A percentile compares a stretch with the other conserved stretches of the same genome.
These are phyloP conservation scores for Hapalemur alaotrensis DNA, from an alignment of 2,797 vertebrate species.

Conservation along the genomic window DNA sequence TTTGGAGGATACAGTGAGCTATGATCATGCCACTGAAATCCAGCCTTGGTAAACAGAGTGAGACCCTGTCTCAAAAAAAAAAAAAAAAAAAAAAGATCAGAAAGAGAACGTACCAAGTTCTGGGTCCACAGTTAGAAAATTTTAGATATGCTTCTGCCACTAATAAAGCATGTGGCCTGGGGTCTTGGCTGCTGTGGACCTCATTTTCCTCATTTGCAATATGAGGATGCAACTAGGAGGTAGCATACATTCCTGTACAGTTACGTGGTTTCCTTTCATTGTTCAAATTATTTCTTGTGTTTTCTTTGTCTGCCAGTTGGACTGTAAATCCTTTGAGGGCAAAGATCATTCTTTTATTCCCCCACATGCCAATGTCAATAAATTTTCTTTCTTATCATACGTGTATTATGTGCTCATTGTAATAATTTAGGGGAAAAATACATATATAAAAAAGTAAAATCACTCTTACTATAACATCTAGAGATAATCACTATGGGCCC, in stretches of 20 bases:
- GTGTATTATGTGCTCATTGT: neutral
- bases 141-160: neutral
- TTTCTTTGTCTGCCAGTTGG: neutral
- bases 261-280: neutral
- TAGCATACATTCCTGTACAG: neutral
- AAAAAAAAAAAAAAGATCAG: neutral
- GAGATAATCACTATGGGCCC: neutral
- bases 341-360: neutral
- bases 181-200: neutral
- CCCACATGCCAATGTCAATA: neutral
- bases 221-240: neutral
- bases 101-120: neutral
- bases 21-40: neutral
- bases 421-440: slow-evolving; percentile 12
- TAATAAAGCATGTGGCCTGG: neutral
- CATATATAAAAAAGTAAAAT: neutral
- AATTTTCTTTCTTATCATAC: neutral
- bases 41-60: neutral
- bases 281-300: neutral
- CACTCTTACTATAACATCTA: neutral
- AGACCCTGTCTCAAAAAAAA: neutral
- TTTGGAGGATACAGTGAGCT: neutral
- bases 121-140: neutral
- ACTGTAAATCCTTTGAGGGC: neutral
- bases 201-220: neutral